Evolutionary conservation across 1,140 invertebrate species (phyloP).

Genomic region (Steinernema feltiae): DNA sequence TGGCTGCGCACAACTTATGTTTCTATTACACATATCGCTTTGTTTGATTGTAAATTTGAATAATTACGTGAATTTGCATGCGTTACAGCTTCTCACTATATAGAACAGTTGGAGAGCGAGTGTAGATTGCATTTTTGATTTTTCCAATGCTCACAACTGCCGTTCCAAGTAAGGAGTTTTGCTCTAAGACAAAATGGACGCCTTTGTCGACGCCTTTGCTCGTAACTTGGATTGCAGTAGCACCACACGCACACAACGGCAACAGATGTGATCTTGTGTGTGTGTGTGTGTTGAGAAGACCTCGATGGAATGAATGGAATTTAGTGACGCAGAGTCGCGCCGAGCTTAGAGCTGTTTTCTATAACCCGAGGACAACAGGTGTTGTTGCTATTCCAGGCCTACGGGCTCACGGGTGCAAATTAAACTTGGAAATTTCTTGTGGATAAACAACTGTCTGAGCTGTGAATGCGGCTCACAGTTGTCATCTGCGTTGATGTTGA

Average conservation of each 20-base stretch:
- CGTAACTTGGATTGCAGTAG: too few species aligned
- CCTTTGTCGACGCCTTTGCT: too few species aligned
- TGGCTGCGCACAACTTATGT: slow-evolving; percentile 4
- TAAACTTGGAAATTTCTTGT: slow-evolving; percentile 4
- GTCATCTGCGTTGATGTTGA: too few species aligned
- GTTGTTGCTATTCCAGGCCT: slow-evolving; percentile 6
- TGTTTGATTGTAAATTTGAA: neutral
- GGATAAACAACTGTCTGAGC: slow-evolving; percentile 9
- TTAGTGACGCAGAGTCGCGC: slow-evolving; percentile 2
- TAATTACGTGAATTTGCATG: too few species aligned
- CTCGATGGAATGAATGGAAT: neutral
- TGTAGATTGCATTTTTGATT: too few species aligned
- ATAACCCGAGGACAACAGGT: slow-evolving; percentile 2
- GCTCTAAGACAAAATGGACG: too few species aligned
- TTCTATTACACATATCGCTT: slow-evolving; percentile 11
- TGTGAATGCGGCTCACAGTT: too few species aligned
- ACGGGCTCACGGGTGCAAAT: neutral
- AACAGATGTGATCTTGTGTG: neutral
- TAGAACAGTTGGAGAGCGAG: too few species aligned
- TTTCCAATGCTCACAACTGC: too few species aligned
- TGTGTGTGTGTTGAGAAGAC: neutral
- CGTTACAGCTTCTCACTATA: too few species aligned
- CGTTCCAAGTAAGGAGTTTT: too few species aligned
- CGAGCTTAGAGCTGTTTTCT: slow-evolving; percentile 8
- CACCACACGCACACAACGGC: neutral